Conservation (phyloP, 2,888 invertebrate genomes). For the Artemia sp. region DNA sequence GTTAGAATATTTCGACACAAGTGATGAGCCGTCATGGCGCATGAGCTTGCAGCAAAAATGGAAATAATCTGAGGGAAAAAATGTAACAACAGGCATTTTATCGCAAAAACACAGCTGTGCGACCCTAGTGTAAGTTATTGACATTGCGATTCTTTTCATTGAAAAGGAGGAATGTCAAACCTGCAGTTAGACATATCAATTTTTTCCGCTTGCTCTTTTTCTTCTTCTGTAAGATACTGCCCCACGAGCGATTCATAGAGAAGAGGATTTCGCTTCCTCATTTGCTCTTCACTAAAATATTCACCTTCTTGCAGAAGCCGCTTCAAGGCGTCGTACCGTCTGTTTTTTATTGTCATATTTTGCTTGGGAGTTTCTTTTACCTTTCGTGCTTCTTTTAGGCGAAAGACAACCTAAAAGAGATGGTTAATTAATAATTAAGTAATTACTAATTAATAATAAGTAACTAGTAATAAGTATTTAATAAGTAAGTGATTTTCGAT, state of each 20-base stretch:
- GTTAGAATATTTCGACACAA: too few relatives aligned
- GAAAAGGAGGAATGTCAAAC: slow-evolving; percentile 2
- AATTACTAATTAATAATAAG: too few relatives aligned
- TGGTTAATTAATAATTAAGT: too few relatives aligned
- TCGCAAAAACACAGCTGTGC: too few relatives aligned
- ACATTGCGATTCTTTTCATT: too few relatives aligned
- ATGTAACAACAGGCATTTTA: too few relatives aligned
- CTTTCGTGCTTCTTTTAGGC: slow-evolving; percentile 44
- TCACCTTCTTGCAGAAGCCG: slow-evolving; percentile 47
- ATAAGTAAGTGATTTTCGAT: too few relatives aligned
- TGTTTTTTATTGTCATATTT: slow-evolving; percentile 48
- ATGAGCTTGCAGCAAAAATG: too few relatives aligned
- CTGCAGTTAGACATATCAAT: slow-evolving; percentile 8
- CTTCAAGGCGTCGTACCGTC: slow-evolving; percentile 63
- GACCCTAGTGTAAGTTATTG: too few relatives aligned
- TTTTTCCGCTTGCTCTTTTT: slow-evolving; percentile 40
- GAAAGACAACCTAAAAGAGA: slow-evolving; percentile 40
- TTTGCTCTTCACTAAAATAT: slow-evolving; percentile 80
- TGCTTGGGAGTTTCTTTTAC: slow-evolving; percentile 20
- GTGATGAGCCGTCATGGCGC: too few relatives aligned
- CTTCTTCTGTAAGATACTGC: slow-evolving; percentile 58
- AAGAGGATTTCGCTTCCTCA: slow-evolving; percentile 78
- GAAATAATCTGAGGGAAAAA: too few relatives aligned
- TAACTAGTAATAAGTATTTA: too few relatives aligned
- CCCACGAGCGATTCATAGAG: slow-evolving; percentile 79